These are phyloP conservation scores for Zhuqinia jingwanae DNA, from an alignment of 2,888 invertebrate species.

Conservation along the genomic window DNA sequence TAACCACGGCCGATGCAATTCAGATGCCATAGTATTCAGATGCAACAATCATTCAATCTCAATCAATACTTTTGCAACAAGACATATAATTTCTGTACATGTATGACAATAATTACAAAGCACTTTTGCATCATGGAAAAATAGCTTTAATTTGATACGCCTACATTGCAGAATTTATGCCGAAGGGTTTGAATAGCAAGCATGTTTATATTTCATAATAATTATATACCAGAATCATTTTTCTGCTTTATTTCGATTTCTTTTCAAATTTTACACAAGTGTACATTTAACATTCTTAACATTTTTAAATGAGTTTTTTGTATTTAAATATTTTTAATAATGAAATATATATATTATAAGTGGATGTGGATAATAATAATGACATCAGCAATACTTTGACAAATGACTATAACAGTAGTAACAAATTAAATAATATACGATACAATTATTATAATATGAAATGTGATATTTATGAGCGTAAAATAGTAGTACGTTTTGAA, in stretches of 20 bases:
- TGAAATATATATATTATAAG: not conserved
- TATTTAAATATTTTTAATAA: constrained; percentile 16
- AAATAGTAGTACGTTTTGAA: constrained; percentile 16
- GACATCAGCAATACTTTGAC: constrained; percentile 70
- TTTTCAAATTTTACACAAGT: constrained; percentile 26
- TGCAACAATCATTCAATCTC: too few species aligned
- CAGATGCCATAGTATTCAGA: too few species aligned
- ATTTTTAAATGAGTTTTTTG: constrained; percentile 15
- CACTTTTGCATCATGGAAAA: too few species aligned
- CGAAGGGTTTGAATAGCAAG: not conserved
- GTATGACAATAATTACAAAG: too few species aligned
- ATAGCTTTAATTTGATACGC: too few species aligned
- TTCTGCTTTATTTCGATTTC: constrained; percentile 39
- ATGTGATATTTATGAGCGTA: constrained; percentile 5
- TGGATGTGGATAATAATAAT: constrained; percentile 50
- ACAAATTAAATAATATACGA: constrained; percentile 26
- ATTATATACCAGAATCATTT: constrained; percentile 3
- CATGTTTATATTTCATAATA: not conserved
- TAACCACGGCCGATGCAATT: too few species aligned
- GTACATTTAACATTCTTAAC: constrained; percentile 25
- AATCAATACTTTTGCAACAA: too few species aligned
- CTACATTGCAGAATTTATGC: not conserved
- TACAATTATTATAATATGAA: constrained; percentile 7
- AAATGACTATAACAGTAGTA: constrained; percentile 68
- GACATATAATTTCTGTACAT: too few species aligned